Base-by-base conservation (phyloP, 2,888 invertebrate species). In the Ormia ochracea region DNA sequence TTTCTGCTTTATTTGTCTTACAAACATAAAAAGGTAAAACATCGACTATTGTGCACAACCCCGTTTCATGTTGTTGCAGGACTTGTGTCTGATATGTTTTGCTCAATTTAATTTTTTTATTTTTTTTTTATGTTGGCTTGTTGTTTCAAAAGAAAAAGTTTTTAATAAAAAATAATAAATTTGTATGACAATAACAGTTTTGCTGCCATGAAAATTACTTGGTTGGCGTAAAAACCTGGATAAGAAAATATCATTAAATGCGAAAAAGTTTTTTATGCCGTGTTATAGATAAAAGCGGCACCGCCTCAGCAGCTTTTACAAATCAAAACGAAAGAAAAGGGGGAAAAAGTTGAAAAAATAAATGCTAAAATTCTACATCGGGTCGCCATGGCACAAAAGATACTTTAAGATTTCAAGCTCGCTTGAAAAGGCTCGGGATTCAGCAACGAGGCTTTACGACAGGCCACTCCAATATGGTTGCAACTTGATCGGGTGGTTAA, bases 101-200 rank as follows among this genome's bases (percentile, higher is more conserved):
- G n/a, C n/a, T n/a, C n/a, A n/a, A n/a, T n/a, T n/a, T n/a, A n/a
- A n/a, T 26, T 31, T 41, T 33, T 26, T 69, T 56, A 3, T 10
- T 23, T 50, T 9, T 3, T 21, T n/a, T 41, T 26, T 26, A 7
- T 31, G 10, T 17, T 54, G 4, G 17, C 33, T 28, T 59, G 5
- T 56, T 21, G 9, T 50, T 28, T 4, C 4, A 19, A 43, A 10
- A 17, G n/a, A 17, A 23, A 48, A 33, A 38, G 9, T 54, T 48
- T 58, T 41, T 23, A 45, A 36, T 6, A 48, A 61, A 66, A 66
- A 78, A 63, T 17, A 59, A 52, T 31, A 45, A 70, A 70, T 41
- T 70, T 59, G 58, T 75, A 73, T 68, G 76, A 66, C 72, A 76
- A 76, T 73, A 76, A 76, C 76, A 80, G 73, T 68, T 76, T 72